Percentiles rank a stretch among this genome's conserved stretches.
These are phyloP conservation scores for Rhizoglyphus robini DNA, from an alignment of 1,140 invertebrate species.

Conservation along the genomic window DNA sequence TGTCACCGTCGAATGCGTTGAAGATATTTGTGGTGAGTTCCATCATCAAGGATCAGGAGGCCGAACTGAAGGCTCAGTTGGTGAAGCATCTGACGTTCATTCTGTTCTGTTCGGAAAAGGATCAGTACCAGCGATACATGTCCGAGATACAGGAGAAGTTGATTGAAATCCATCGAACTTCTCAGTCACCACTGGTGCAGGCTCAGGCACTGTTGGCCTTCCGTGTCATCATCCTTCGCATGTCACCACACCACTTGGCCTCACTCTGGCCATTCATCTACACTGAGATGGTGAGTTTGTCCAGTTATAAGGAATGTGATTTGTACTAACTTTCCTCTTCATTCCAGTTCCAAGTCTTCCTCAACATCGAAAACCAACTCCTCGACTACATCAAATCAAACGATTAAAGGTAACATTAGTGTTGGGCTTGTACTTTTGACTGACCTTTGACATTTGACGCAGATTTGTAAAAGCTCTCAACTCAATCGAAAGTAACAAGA, in stretches of 20 bases:
- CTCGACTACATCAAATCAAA: slow-evolving; percentile 4
- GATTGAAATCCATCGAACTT: slow-evolving; percentile 63
- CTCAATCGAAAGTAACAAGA: neutral
- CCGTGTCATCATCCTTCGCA: slow-evolving; percentile 67
- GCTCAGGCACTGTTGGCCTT: slow-evolving; percentile 81
- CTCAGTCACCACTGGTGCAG: slow-evolving; percentile 64
- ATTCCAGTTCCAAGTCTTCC: slow-evolving; percentile 58
- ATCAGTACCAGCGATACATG: slow-evolving; percentile 83
- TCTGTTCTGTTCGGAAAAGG: slow-evolving; percentile 75
- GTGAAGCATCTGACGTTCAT: slow-evolving; percentile 78
- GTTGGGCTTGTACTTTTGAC: neutral
- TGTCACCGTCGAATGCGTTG: slow-evolving; percentile 31
- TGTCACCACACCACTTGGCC: slow-evolving; percentile 71
- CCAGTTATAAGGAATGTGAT: neutral
- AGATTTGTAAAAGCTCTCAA: neutral
- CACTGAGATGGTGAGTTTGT: slow-evolving; percentile 55
- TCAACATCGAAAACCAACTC: slow-evolving; percentile 77
- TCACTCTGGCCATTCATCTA: slow-evolving; percentile 88
- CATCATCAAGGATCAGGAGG: slow-evolving; percentile 71
- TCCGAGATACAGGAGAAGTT: slow-evolving; percentile 86
- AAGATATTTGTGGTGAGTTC: slow-evolving; percentile 38
- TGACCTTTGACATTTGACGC: neutral
- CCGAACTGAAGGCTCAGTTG: slow-evolving; percentile 69
- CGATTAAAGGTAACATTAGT: neutral
- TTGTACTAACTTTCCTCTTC: slow-evolving; percentile 4